Conservation (phyloP, 2,888 invertebrate species). For the Drosophila mimica region DNA sequence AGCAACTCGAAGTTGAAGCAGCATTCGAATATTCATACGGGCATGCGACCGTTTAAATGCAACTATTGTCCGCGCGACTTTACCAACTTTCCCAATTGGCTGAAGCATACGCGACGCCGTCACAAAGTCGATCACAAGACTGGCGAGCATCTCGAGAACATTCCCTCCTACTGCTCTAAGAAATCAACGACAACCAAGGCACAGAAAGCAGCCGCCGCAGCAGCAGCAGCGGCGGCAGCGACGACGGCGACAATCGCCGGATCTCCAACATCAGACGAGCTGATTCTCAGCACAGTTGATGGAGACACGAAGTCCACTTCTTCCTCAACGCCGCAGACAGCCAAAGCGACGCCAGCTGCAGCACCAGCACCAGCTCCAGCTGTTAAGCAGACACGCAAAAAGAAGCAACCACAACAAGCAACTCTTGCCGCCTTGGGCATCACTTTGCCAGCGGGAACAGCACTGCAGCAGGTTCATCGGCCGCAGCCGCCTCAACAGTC, state of each 20-base stretch:
- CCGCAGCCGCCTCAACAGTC: constrained; percentile 14
- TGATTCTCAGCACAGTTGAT: background rate
- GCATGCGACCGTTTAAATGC: constrained; percentile 87
- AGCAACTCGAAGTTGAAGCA: constrained; percentile 87
- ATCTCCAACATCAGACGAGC: constrained; percentile 20
- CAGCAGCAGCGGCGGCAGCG: constrained; percentile 56
- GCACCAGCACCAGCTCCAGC: constrained; percentile 44
- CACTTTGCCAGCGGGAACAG: constrained; percentile 67
- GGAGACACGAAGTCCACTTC: constrained; percentile 10
- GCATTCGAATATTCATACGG: constrained; percentile 87
- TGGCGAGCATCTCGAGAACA: constrained; percentile 83
- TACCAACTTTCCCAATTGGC: constrained; percentile 87
- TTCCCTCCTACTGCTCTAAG: constrained; percentile 84
- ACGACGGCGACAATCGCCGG: constrained; percentile 26
- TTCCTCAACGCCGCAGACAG: background rate
- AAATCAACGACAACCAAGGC: constrained; percentile 79
- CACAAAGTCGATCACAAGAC: constrained; percentile 86
- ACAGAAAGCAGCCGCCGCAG: constrained; percentile 67
- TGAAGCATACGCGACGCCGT: constrained; percentile 87
- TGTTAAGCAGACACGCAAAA: constrained; percentile 62
- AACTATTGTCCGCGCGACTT: constrained; percentile 87
- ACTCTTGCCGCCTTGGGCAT: constrained; percentile 73
- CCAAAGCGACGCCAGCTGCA: constrained; percentile 29
- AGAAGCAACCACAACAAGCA: constrained; percentile 73
- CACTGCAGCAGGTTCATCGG: constrained; percentile 60